Conservation (phyloP, 1,140 invertebrate species). For the Akabosia matsudoensis region DNA sequence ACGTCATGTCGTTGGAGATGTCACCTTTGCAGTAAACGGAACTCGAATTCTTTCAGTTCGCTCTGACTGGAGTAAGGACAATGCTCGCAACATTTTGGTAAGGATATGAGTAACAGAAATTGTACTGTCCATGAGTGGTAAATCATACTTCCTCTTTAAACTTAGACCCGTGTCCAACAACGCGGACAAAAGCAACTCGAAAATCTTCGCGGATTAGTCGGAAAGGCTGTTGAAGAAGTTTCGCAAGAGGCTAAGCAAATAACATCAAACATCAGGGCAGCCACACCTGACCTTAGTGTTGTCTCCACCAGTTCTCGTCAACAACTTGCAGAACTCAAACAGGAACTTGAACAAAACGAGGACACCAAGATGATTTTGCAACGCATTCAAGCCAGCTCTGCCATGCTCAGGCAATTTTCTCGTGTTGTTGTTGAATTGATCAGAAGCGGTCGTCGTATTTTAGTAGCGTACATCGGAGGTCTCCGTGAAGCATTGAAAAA, state of each 20-base stretch:
- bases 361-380: conserved; percentile 34
- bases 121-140: no score
- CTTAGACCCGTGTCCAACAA: conserved; percentile 23
- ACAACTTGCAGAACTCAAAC: conserved; percentile 29
- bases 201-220: neutral
- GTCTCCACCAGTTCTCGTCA: conserved; percentile 20
- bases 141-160: no score
- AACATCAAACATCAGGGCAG: neutral
- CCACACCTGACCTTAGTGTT: conserved; percentile 28
- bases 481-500: neutral
- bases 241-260: conserved; percentile 32
- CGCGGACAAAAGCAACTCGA: conserved; percentile 15
- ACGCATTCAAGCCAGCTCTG: neutral
- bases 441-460: neutral
- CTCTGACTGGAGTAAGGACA: conserved; percentile 34
- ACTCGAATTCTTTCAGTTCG: conserved; percentile 39
- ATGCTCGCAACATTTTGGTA: conserved; percentile 35
- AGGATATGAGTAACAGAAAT: no score
- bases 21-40: conserved; percentile 38
- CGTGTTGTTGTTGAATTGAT: neutral
- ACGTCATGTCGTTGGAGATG: conserved; percentile 30
- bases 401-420: neutral
- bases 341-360: conserved; percentile 29
- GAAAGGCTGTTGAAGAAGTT: conserved; percentile 5
- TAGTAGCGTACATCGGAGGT: neutral